Conservation (phyloP, 2,113 vertebrate genomes). For the Lepus americanus region DNA sequence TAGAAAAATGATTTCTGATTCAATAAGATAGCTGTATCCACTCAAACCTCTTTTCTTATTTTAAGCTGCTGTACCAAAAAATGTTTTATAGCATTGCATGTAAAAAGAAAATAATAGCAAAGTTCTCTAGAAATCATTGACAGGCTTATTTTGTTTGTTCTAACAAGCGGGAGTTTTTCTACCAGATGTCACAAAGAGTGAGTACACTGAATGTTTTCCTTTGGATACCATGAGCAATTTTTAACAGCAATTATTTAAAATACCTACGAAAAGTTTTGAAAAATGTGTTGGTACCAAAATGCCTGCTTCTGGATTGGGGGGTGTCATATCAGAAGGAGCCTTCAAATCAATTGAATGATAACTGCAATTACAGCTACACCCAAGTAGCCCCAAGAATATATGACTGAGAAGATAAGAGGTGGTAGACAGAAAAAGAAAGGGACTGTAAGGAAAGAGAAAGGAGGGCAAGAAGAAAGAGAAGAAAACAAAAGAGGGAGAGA, state of each 20-base stretch:
- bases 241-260: conserved; percentile 65
- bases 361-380: neutral
- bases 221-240: conserved; percentile 58
- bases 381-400: neutral
- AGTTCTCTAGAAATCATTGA: conserved; percentile 74
- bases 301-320: neutral
- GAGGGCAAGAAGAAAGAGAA: neutral
- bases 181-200: neutral
- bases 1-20: conserved; percentile 66
- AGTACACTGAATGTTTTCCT: conserved; percentile 56
- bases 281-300: neutral
- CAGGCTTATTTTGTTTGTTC: conserved; percentile 74
- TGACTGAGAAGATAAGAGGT: neutral
- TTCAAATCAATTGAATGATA: neutral
- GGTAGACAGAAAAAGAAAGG: neutral
- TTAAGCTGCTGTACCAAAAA: neutral
- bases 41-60: conserved; percentile 31
- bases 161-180: conserved; percentile 42
- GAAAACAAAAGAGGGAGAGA: neutral
- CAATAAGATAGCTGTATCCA: conserved; percentile 54
- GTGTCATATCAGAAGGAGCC: neutral
- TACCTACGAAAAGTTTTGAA: conserved; percentile 23
- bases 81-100: conserved; percentile 56
- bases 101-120: conserved; percentile 68
- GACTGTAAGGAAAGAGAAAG: neutral